phyloP scores from a whole-genome alignment of 2,797 vertebrate species.

The Myotis myotis region DNA sequence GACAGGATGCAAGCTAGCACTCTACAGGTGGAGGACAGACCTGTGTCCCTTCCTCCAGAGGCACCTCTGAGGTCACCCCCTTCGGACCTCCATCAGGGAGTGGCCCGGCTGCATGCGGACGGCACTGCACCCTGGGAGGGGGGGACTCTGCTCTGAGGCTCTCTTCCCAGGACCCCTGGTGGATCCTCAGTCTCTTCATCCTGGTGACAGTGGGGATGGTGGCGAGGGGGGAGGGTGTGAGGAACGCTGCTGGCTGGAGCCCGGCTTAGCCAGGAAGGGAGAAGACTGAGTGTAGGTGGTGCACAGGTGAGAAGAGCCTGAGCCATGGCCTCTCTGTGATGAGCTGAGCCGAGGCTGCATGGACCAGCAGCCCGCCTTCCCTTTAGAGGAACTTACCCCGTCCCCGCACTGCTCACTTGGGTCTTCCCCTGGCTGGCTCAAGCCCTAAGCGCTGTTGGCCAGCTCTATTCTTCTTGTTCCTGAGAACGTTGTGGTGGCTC shows the following conservation, averaged over 20 bases:
- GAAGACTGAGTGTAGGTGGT: not conserved
- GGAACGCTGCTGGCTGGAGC: accelerated
- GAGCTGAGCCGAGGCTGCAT: accelerated
- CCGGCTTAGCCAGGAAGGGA: accelerated
- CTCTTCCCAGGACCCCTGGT: not conserved
- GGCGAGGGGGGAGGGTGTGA: not conserved
- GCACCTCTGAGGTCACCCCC: not conserved
- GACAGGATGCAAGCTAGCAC: not conserved
- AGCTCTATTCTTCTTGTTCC: not conserved
- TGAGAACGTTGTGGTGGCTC: constrained; percentile 50
- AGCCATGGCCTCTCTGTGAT: not conserved
- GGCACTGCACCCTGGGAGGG: not conserved
- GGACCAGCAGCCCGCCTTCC: not conserved
- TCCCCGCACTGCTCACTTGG: accelerated
- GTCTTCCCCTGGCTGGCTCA: not conserved
- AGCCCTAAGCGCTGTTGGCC: not conserved
- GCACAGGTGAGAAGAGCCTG: constrained; percentile 15
- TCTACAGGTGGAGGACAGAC: not conserved
- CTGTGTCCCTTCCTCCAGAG: not conserved
- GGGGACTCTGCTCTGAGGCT: not conserved
- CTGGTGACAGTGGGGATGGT: not conserved
- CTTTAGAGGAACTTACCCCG: not conserved
- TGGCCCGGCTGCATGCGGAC: not conserved
- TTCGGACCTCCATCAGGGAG: not conserved
- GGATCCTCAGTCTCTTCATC: not conserved